A percentile compares a stretch with the other conserved stretches of the same genome.
These are phyloP conservation scores for Catalaphyllia jardinei DNA, from an alignment of 64 coral and sea anemone genomes.

Conservation along the genomic window DNA sequence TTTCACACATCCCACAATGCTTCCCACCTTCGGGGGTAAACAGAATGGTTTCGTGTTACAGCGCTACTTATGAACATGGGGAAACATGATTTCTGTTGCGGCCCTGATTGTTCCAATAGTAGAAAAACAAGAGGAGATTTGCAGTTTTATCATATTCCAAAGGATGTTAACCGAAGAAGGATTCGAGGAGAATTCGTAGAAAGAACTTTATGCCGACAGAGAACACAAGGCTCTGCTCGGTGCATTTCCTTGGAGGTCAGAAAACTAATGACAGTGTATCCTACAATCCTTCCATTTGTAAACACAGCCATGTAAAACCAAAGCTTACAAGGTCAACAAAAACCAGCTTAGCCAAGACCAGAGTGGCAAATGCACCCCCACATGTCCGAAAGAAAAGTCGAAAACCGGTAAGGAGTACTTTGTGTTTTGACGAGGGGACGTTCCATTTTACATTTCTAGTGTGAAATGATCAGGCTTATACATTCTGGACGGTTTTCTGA, in stretches of 20 bases:
- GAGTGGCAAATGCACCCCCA: background rate
- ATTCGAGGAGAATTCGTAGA: background rate
- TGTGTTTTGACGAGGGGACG: background rate
- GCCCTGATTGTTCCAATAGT: constrained; percentile 47
- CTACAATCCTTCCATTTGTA: too few species aligned
- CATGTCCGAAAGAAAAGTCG: background rate
- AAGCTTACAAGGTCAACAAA: constrained; percentile 31
- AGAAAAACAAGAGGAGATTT: constrained; percentile 35
- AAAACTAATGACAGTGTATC: too few species aligned
- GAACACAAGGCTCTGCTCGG: constrained; percentile 19
- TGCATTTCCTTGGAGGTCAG: too few species aligned
- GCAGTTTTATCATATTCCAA: constrained; percentile 20
- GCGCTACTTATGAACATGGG: constrained; percentile 29
- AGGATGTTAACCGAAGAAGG: constrained; percentile 18
- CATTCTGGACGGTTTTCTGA: background rate
- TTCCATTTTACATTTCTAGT: too few species aligned
- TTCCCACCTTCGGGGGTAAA: constrained; percentile 68
- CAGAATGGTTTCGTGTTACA: constrained; percentile 4
- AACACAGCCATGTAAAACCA: too few species aligned
- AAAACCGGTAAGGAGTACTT: constrained; percentile 32
- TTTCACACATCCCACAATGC: constrained; percentile 61
- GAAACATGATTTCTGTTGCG: constrained; percentile 62
- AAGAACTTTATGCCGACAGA: constrained; percentile 7
- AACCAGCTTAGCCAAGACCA: constrained; percentile 33
- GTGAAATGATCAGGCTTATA: too few species aligned